These are phyloP conservation scores for Kuschelorhynchus macadamiae DNA, from an alignment of 2,888 invertebrate species.

Conservation along the genomic window DNA sequence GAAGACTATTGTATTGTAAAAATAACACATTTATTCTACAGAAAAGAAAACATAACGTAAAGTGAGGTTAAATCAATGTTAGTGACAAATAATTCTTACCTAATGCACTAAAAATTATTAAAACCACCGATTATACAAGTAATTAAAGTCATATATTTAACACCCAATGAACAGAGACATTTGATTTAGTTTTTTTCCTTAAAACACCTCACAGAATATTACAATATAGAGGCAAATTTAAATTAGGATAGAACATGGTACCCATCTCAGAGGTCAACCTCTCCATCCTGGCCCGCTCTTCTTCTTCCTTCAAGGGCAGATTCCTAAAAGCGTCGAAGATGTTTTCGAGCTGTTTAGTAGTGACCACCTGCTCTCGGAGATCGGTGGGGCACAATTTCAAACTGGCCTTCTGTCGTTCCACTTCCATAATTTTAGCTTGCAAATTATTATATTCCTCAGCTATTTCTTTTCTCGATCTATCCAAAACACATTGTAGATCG, in stretches of 20 bases:
- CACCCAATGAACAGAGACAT: too few relatives aligned
- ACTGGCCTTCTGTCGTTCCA: constrained; percentile 51
- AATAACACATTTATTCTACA: too few relatives aligned
- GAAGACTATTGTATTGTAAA: too few relatives aligned
- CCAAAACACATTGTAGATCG: constrained; percentile 54
- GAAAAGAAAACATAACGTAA: too few relatives aligned
- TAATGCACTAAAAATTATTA: too few relatives aligned
- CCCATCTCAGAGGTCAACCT: constrained; percentile 19
- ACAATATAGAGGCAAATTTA: constrained; percentile 42
- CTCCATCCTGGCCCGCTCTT: constrained; percentile 23
- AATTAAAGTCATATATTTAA: too few relatives aligned
- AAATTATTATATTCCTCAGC: constrained; percentile 54
- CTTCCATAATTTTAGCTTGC: constrained; percentile 53
- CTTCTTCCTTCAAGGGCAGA: constrained; percentile 18
- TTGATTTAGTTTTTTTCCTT: too few relatives aligned
- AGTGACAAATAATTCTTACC: too few relatives aligned
- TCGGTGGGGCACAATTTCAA: constrained; percentile 31
- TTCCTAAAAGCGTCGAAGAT: constrained; percentile 49
- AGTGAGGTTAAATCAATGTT: too few relatives aligned
- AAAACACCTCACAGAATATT: constrained; percentile 40
- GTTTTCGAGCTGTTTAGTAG: constrained; percentile 38
- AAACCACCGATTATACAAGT: too few relatives aligned
- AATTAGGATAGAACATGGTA: constrained; percentile 27
- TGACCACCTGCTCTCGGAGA: constrained; percentile 13
- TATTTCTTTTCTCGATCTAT: constrained; percentile 54